Base-by-base conservation (phyloP, 2,888 invertebrate species). In the Malthinus flaveolus region DNA sequence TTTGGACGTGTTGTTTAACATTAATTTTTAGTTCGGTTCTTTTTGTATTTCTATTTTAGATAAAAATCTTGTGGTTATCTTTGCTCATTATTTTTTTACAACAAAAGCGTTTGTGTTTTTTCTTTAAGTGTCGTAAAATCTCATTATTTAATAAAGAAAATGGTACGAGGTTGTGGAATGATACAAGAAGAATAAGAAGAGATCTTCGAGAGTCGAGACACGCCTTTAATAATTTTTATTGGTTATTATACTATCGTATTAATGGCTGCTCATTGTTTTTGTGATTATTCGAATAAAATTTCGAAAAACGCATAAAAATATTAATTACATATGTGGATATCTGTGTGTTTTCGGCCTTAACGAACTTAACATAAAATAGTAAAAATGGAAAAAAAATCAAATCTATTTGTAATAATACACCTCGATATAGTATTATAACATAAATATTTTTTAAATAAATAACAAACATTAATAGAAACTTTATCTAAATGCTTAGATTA, bases 21-120 rank as follows among this genome's bases (percentile, higher is more conserved):
- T 71, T 71, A 71, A 71, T 71, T 67, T 66, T 65, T 47, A 59
- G 63, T 64, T 68, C 68, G 71, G 68, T 62, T 56, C 60, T 63
- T 68, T 70, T 68, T 63, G 56, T 51, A 39, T 48, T 56, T 56
- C 50, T 51, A 37, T 56, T 52, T 34, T 46, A 52, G 60, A 60
- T 60, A 60, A 52, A 44, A 60, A 56, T 42, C 39, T 56, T 60
- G 60, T 56, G 60, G 60, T 60, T 60, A 13, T 37, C n/a, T 31
- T 36, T 36, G 45, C 15, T 42, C 23, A 23, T 23, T 23, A 23
- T 23, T 52, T 48, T 54, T 56, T 35, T 32, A 13, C 33, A 48
- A 42, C 39, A 54, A 56, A 34, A 35, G 31, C 49, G 11, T 59
- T 53, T 58, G 49, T 49, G 49, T 46, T 44, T 49, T 47, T 50